Evolutionary conservation across 2,113 vertebrate species (phyloP).

Genomic region (Triplophysa siluroides): DNA sequence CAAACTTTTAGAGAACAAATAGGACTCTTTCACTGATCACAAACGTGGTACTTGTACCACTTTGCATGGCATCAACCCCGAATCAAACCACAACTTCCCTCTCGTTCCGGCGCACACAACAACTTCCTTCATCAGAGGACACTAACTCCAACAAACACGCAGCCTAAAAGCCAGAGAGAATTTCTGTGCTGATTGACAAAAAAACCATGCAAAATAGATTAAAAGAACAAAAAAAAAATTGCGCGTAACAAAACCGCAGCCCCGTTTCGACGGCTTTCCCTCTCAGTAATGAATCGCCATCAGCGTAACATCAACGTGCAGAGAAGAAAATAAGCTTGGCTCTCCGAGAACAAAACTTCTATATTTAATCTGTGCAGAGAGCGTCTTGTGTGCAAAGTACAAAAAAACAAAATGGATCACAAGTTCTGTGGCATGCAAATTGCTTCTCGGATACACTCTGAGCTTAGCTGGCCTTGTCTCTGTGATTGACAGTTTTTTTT

Average conservation of each 20-base stretch:
- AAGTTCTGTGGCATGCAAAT: conserved; percentile 79
- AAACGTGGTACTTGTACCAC: conserved; percentile 1
- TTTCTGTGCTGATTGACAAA: conserved; percentile 70
- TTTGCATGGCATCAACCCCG: not conserved
- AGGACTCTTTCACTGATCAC: not conserved
- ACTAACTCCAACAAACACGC: conserved; percentile 42
- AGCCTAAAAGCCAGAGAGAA: conserved; percentile 25
- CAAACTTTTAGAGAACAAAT: conserved; percentile 15
- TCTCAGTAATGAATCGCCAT: conserved; percentile 81
- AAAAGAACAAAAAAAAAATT: conserved; percentile 72
- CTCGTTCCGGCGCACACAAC: conserved; percentile 19
- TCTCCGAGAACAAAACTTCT: conserved; percentile 78
- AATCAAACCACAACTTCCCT: conserved; percentile 10
- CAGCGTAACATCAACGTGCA: conserved; percentile 74
- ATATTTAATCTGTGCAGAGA: conserved; percentile 79
- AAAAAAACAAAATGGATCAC: conserved; percentile 67
- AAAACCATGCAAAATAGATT: conserved; percentile 78
- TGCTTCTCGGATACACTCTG: conserved; percentile 67
- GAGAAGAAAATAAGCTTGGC: conserved; percentile 67
- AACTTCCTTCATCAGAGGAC: conserved; percentile 34
- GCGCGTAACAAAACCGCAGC: conserved; percentile 73
- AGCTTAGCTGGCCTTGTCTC: conserved; percentile 72
- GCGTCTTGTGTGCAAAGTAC: conserved; percentile 71
- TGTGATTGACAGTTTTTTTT: conserved; percentile 76
- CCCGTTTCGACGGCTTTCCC: conserved; percentile 73